These are phyloP conservation scores for Meleagris gallopavo DNA, from an alignment of 2,113 vertebrate genomes.

Conservation along the genomic window DNA sequence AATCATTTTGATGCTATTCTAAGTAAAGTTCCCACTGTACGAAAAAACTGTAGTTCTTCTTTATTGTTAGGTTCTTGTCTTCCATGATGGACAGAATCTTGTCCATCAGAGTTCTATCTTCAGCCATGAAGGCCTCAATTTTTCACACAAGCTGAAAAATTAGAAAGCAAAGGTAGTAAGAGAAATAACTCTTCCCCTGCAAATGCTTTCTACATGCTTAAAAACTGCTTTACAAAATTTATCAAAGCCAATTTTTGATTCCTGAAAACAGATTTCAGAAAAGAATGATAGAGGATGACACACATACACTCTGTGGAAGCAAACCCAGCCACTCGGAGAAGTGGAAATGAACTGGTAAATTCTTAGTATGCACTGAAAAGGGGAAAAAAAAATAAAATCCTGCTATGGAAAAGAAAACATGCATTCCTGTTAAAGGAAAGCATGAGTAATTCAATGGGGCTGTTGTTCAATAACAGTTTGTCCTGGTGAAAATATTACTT, in stretches of 20 bases:
- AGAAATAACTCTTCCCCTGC: not conserved
- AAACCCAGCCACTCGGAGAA: not conserved
- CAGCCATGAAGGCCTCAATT: not conserved
- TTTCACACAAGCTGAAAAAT: not conserved
- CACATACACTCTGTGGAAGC: not conserved
- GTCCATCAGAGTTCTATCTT: not conserved
- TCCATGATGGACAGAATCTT: not conserved
- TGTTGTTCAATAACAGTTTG: conserved; percentile 54
- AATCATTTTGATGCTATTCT: not conserved
- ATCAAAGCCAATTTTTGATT: not conserved
- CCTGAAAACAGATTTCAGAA: fast-evolving
- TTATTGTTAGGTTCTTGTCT: not conserved
- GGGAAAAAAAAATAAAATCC: not conserved
- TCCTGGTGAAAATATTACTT: conserved; percentile 66
- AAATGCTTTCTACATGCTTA: not conserved
- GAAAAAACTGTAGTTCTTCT: not conserved
- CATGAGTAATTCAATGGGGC: conserved; percentile 50
- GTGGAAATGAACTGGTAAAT: not conserved
- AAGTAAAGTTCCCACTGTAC: not conserved
- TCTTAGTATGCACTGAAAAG: not conserved
- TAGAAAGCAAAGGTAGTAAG: not conserved
- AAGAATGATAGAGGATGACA: not conserved
- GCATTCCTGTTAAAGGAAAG: conserved; percentile 33
- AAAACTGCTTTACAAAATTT: not conserved
- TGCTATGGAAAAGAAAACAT: conserved; percentile 65